A percentile compares a stretch with the other conserved stretches of the same genome.
Evolutionary conservation across 2,797 vertebrate species (phyloP).

Genomic region (Semaprochilodus insignis): DNA sequence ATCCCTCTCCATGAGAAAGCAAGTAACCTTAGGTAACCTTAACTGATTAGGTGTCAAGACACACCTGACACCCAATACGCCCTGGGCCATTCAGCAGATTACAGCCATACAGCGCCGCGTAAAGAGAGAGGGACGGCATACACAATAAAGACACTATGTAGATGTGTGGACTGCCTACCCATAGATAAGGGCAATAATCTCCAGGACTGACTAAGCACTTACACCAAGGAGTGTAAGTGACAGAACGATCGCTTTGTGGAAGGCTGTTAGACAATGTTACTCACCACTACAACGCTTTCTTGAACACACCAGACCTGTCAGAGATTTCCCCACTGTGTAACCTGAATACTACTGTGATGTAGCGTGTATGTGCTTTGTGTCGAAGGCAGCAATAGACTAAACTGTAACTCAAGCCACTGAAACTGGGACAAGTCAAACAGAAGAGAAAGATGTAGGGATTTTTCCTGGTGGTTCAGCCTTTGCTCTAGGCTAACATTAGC

Average conservation of each 20-base stretch:
- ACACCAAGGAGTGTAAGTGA: background rate
- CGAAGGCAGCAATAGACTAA: slow-evolving; percentile 9
- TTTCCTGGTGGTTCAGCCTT: background rate
- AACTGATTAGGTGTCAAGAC: background rate
- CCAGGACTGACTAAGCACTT: background rate
- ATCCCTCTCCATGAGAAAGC: background rate
- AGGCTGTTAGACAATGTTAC: background rate
- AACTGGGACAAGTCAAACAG: background rate
- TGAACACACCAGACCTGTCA: background rate
- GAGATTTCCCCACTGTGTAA: background rate
- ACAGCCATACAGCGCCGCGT: background rate
- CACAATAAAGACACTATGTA: background rate
- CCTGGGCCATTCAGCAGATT: background rate
- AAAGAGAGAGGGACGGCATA: background rate
- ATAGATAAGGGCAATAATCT: background rate
- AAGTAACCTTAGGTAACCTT: background rate
- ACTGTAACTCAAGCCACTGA: slow-evolving; percentile 21
- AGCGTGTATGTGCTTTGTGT: slow-evolving; percentile 6
- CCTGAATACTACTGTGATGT: background rate
- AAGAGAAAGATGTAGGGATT: background rate
- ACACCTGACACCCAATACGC: slow-evolving; percentile 29
- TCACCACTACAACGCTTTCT: background rate
- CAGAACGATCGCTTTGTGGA: background rate
- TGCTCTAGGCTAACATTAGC: no score
- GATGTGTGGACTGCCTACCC: background rate